Base-by-base conservation (phyloP, 2,113 vertebrate species). In the Zeus faber region DNA sequence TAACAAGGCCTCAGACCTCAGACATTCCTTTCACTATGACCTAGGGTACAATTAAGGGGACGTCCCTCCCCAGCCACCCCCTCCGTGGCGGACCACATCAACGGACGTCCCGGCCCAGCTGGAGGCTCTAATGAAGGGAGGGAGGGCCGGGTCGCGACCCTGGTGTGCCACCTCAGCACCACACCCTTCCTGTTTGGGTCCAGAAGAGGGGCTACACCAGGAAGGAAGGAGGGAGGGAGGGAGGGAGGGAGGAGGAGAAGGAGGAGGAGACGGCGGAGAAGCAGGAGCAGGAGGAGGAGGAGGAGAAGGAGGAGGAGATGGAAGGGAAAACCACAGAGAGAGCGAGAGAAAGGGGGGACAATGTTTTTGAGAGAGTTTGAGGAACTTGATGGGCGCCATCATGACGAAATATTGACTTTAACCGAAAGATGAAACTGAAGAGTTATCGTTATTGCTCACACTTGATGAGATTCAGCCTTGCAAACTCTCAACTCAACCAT, bases 21-120 rank as follows among this genome's bases (percentile, higher is more conserved):
- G 85, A 85, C 87, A 88, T 89, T 88, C 87, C 83, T 88, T 85
- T 84, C 68, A 61, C 85, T 89, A 70, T 76, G 80, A 84, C 79
- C 79, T 83, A 88, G 83, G 85, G 82, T 88, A 88, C 83, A 91
- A 90, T 91, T 91, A 90, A 79, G 62, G 67, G 74, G 77, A 84
- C 77, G 84, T 88, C 80, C 80, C 88, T 89, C 87, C 83, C 80
- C 83, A 87, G 82, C 75, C 79, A 83, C 77, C n/a, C 82, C 78
- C 77, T 85, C 75, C 70, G 80, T 3, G 65, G 75, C 77, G 72
- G 84, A 83, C 88, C 88, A 86, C 86, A 88, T 88, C 84, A 87
- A 86, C 83, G 79, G 83, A 87, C 83, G 86, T 86, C 83, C 74
- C 81, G 65, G 85, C 80, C 82, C 79, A 86, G 72, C 76, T 83